Evolutionary conservation across 2,797 vertebrate species (phyloP).

Genomic region (Austrolebias charrua): DNA sequence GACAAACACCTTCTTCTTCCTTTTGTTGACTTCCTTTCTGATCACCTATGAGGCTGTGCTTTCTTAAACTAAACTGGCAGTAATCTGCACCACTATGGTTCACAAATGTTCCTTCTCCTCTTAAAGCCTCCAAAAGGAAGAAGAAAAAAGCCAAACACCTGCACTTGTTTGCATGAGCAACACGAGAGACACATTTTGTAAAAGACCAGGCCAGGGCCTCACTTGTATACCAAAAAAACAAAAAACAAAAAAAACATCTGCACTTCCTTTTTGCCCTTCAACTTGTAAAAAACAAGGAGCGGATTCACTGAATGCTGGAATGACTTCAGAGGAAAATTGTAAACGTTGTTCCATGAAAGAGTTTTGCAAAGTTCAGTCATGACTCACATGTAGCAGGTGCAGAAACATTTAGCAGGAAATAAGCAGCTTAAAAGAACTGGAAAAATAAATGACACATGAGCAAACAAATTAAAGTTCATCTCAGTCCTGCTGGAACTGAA

Average conservation of each 20-base stretch:
- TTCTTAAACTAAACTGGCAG: constrained; percentile 40
- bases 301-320: constrained; percentile 54
- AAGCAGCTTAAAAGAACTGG: constrained; percentile 32
- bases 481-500: constrained; percentile 33
- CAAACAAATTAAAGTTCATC: constrained; percentile 33
- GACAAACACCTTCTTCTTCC: constrained; percentile 5
- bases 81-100: constrained; percentile 37
- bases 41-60: constrained; percentile 43
- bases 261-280: constrained; percentile 72
- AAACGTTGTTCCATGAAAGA: constrained; percentile 32
- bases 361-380: constrained; percentile 21
- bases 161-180: constrained; percentile 76
- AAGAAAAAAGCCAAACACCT: constrained; percentile 65
- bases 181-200: constrained; percentile 77
- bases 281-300: constrained; percentile 69
- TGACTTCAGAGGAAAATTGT: constrained; percentile 36
- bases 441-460: constrained; percentile 5
- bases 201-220: constrained; percentile 56
- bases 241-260: constrained; percentile 57
- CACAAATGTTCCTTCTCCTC: constrained; percentile 58
- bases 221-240: constrained; percentile 44
- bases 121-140: constrained; percentile 51
- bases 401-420: constrained; percentile 17
- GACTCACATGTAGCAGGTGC: constrained; percentile 34
- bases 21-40: constrained; percentile 36